A percentile compares a stretch with the other conserved stretches of the same genome.
Evolutionary conservation across 2,113 vertebrate genomes (phyloP).

Genomic region (Rattus rattus): DNA sequence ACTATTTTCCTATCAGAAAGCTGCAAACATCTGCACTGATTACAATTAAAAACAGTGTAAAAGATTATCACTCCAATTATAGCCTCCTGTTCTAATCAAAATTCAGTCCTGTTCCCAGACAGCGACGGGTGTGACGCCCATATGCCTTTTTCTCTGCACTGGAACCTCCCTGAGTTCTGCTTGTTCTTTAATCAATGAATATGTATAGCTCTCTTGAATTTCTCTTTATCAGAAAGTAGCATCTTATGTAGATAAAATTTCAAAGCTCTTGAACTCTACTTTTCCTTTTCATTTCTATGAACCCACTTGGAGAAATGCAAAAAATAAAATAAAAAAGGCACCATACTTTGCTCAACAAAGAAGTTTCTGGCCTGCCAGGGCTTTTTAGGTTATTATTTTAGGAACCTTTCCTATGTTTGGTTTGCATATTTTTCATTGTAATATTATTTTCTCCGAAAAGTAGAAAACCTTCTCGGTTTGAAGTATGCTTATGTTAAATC

Average conservation of each 20-base stretch:
- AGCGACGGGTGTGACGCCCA: constrained; percentile 9
- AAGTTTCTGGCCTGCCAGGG: constrained; percentile 35
- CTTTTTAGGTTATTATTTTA: constrained; percentile 35
- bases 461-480: constrained; percentile 10
- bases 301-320: neutral
- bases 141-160: constrained; percentile 52
- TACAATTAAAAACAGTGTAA: constrained; percentile 79
- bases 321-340: neutral
- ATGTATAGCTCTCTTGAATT: constrained; percentile 8
- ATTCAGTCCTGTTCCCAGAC: constrained; percentile 63
- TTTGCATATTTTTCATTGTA: neutral
- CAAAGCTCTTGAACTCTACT: neutral
- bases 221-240: constrained; percentile 35
- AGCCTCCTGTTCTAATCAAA: constrained; percentile 77
- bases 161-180: constrained; percentile 22
- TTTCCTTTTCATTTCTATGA: constrained; percentile 20
- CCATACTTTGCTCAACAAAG: neutral
- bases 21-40: constrained; percentile 75
- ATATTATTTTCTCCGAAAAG: neutral
- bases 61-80: constrained; percentile 76
- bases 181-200: constrained; percentile 41
- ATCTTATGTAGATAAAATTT: constrained; percentile 23
- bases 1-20: constrained; percentile 54
- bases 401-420: neutral
- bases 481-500: constrained; percentile 36